phyloP scores from a whole-genome alignment of 2,113 vertebrate species.

The Sphaerodactylus townsendi region DNA sequence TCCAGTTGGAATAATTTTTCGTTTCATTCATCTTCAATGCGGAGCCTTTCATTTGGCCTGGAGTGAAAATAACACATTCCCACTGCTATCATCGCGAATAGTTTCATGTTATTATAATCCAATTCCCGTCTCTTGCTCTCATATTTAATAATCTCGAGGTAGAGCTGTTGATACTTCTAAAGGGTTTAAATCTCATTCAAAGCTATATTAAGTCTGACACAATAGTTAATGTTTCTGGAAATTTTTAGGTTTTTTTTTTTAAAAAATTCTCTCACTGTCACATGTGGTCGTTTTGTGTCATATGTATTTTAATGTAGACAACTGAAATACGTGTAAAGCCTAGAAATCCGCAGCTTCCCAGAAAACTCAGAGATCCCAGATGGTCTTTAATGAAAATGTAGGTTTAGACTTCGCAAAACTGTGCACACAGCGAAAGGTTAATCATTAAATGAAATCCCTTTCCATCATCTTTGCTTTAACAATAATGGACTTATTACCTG shows the following conservation, averaged over 20 bases:
- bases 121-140: conserved; percentile 12
- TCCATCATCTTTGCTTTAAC: not conserved
- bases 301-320: not conserved
- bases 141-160: conserved; percentile 9
- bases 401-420: not conserved
- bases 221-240: conserved; percentile 1
- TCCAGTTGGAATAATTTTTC: conserved; percentile 13
- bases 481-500: not conserved
- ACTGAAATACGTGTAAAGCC: not conserved
- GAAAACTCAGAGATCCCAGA: not conserved
- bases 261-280: not conserved
- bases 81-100: conserved; percentile 6
- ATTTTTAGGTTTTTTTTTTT: not conserved
- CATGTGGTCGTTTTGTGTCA: not conserved
- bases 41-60: not conserved
- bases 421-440: not conserved
- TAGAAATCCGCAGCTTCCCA: not conserved
- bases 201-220: conserved; percentile 4
- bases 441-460: not conserved
- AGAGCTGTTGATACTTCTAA: conserved; percentile 1
- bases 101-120: conserved; percentile 22
- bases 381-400: not conserved
- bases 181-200: conserved; percentile 6
- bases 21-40: not conserved
- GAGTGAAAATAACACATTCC: conserved; percentile 4